Evolutionary conservation across 2,888 invertebrate genomes (phyloP).

Genomic region (Nymphalis polychloros): DNA sequence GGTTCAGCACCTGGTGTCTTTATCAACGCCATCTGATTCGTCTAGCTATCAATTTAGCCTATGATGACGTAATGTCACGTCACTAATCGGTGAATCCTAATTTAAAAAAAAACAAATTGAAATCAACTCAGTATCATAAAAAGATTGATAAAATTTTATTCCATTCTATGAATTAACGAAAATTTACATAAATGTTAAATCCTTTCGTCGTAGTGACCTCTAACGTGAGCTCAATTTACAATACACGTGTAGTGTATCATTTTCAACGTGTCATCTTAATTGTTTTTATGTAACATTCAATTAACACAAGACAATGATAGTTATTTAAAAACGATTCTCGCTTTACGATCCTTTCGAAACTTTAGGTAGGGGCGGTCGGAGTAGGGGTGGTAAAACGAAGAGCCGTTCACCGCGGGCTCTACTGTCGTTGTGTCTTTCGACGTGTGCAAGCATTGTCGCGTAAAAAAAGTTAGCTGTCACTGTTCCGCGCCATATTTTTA

Average conservation of each 20-base stretch:
- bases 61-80: not conserved
- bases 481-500: constrained; percentile 44
- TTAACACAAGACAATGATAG: constrained; percentile 56
- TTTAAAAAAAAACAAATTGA: too few species aligned
- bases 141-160: too few species aligned
- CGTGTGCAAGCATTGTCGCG: constrained; percentile 57
- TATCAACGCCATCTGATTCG: constrained; percentile 8
- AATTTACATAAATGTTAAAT: not conserved
- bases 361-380: constrained; percentile 66
- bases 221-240: not conserved
- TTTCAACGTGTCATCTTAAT: constrained; percentile 37
- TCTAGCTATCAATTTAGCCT: constrained; percentile 1
- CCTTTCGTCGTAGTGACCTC: not conserved
- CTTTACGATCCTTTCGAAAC: constrained; percentile 74
- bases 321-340: constrained; percentile 57
- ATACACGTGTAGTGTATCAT: constrained; percentile 10
- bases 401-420: constrained; percentile 62
- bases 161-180: too few species aligned
- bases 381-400: constrained; percentile 79
- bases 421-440: constrained; percentile 63
- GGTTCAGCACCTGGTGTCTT: constrained; percentile 26
- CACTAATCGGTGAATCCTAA: not conserved
- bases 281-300: constrained; percentile 64
- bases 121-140: too few species aligned
- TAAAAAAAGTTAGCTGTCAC: constrained; percentile 45